These are phyloP conservation scores for Chaetodon trifasciatus DNA, from an alignment of 2,797 vertebrate genomes.

Conservation along the genomic window DNA sequence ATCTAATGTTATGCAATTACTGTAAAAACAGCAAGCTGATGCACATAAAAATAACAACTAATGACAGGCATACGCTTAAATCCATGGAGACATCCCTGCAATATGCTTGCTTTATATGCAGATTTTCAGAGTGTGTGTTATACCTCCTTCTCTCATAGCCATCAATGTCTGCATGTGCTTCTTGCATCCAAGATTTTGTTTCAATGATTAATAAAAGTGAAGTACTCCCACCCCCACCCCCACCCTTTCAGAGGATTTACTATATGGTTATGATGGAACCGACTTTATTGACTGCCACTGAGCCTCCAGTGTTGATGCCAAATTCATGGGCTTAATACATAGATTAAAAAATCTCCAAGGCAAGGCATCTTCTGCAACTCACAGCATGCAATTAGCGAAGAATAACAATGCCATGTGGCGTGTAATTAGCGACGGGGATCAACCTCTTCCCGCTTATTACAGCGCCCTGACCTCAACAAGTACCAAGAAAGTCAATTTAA, in stretches of 20 bases:
- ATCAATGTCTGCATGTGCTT: slow-evolving; percentile 5
- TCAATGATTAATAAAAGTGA: slow-evolving; percentile 34
- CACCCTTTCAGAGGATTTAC: slow-evolving; percentile 13
- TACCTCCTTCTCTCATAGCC: neutral
- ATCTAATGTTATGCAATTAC: slow-evolving; percentile 15
- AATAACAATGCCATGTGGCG: slow-evolving; percentile 82
- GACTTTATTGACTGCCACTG: slow-evolving; percentile 35
- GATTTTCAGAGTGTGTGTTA: neutral
- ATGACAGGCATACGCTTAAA: slow-evolving; percentile 28
- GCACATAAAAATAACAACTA: slow-evolving; percentile 21
- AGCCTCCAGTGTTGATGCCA: slow-evolving; percentile 53
- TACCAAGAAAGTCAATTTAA: slow-evolving; percentile 72
- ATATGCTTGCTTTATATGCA: slow-evolving; percentile 27
- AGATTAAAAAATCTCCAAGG: slow-evolving; percentile 75
- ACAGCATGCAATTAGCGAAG: slow-evolving; percentile 78
- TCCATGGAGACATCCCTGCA: slow-evolving; percentile 11
- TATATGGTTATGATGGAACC: slow-evolving; percentile 21
- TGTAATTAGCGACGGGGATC: slow-evolving; percentile 80
- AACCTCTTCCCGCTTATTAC: slow-evolving; percentile 70
- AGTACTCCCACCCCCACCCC: neutral
- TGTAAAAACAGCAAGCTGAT: slow-evolving; percentile 17
- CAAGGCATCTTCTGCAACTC: slow-evolving; percentile 60
- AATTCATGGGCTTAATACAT: slow-evolving; percentile 63
- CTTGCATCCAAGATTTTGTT: slow-evolving; percentile 21
- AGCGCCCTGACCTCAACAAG: slow-evolving; percentile 70